phyloP scores from a whole-genome alignment of 2,888 invertebrate species.

The Crossocerus cetratus region DNA sequence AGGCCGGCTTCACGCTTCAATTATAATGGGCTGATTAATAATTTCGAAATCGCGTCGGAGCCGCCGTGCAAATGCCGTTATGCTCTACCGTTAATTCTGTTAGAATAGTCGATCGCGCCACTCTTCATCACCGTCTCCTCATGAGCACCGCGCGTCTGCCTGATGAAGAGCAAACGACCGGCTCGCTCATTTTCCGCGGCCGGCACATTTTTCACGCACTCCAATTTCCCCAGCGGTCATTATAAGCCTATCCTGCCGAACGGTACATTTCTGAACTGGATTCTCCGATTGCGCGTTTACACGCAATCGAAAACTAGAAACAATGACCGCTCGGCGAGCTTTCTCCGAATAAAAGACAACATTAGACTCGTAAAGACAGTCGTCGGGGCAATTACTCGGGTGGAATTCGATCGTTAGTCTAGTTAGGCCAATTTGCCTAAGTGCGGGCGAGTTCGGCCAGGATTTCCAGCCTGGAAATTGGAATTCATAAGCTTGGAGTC shows the following conservation, averaged over 20 bases:
- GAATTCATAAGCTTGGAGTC: conserved; percentile 13
- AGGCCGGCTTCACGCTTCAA: conserved; percentile 70
- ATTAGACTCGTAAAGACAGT: too few species aligned
- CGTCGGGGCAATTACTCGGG: too few species aligned
- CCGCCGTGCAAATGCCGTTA: conserved; percentile 15
- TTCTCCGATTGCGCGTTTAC: too few species aligned
- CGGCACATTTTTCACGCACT: neutral
- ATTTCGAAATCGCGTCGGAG: conserved; percentile 59
- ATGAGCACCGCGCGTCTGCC: neutral
- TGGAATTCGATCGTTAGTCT: too few species aligned
- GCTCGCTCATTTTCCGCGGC: neutral
- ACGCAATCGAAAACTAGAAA: neutral
- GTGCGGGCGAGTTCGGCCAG: neutral
- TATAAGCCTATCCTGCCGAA: too few species aligned
- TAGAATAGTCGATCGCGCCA: neutral
- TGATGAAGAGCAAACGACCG: neutral
- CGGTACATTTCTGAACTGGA: too few species aligned
- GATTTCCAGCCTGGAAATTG: neutral
- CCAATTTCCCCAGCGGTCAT: neutral
- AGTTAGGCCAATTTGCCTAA: neutral
- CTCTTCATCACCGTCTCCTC: neutral
- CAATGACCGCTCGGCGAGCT: neutral
- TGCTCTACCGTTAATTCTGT: neutral
- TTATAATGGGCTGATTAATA: conserved; percentile 69
- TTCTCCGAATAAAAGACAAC: neutral